phyloP scores from a whole-genome alignment of 2,888 invertebrate genomes.

The Synanthedon tipuliformis region DNA sequence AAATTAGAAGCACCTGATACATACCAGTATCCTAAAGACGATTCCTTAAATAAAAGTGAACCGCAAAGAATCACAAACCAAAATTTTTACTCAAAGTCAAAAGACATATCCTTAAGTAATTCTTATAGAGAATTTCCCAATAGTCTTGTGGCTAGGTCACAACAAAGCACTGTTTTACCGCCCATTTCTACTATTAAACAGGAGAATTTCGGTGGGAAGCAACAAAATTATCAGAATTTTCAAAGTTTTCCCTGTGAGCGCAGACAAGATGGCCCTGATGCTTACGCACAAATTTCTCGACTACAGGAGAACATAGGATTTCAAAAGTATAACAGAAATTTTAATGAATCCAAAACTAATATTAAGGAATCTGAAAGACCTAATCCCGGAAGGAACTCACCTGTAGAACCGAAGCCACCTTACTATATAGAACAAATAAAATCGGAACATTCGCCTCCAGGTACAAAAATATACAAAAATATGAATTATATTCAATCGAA shows the following conservation, averaged over 20 bases:
- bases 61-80: slow-evolving; percentile 29
- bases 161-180: slow-evolving; percentile 47
- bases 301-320: slow-evolving; percentile 51
- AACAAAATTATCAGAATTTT: slow-evolving; percentile 41
- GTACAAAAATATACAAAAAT: slow-evolving; percentile 65
- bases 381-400: slow-evolving; percentile 19
- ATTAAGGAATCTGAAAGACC: slow-evolving; percentile 30
- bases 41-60: slow-evolving; percentile 40
- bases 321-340: slow-evolving; percentile 50
- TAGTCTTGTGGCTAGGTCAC: slow-evolving; percentile 26
- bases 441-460: slow-evolving; percentile 65
- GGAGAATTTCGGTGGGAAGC: slow-evolving; percentile 53
- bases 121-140: slow-evolving; percentile 32
- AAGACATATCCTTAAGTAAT: slow-evolving; percentile 27
- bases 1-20: slow-evolving; percentile 59
- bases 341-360: slow-evolving; percentile 26
- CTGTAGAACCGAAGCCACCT: slow-evolving; percentile 44
- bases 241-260: slow-evolving; percentile 44
- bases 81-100: slow-evolving; percentile 30
- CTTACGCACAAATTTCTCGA: slow-evolving; percentile 35
- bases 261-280: slow-evolving; percentile 31
- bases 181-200: slow-evolving; percentile 67
- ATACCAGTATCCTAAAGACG: slow-evolving; percentile 54
- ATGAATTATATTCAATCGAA: slow-evolving; percentile 48
- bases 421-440: slow-evolving; percentile 67